Evolutionary conservation across 2,113 vertebrate genomes (phyloP).

Genomic region (Pipa parva): DNA sequence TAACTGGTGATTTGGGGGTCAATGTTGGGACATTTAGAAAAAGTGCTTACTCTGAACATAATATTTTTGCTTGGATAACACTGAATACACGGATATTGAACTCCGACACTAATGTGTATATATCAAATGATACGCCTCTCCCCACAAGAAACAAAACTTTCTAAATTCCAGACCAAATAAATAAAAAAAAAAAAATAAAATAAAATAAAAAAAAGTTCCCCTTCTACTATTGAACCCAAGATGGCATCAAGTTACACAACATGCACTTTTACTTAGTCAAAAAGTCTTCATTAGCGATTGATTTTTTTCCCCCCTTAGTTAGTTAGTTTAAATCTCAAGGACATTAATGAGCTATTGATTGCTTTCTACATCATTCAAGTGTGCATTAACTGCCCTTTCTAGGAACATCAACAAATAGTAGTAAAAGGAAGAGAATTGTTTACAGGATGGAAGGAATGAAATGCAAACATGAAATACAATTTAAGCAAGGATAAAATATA

Average conservation of each 20-base stretch:
- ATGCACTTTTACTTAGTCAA: not conserved
- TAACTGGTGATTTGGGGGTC: conserved; percentile 27
- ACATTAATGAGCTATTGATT: conserved; percentile 3
- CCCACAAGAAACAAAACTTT: too few species aligned
- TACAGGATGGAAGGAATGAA: too few species aligned
- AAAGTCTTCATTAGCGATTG: not conserved
- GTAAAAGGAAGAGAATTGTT: too few species aligned
- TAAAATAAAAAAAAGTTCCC: not conserved
- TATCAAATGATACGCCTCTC: not conserved
- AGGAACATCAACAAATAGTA: not conserved
- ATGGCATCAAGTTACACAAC: not conserved
- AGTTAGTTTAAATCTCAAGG: not conserved
- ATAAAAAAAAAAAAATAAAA: not conserved
- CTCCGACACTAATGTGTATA: not conserved
- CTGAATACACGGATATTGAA: not conserved
- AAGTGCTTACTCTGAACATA: not conserved
- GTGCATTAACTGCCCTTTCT: not conserved
- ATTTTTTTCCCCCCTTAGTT: not conserved
- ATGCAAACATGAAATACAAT: not conserved
- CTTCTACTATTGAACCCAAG: not conserved
- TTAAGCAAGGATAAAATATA: not conserved
- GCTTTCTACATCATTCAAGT: conserved; percentile 1
- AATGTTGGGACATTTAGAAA: not conserved
- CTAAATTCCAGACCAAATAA: too few species aligned
- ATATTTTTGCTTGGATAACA: not conserved